Conservation (phyloP, 37 sponge, comb jelly and placozoan species). For the Theonella swinhoei region DNA sequence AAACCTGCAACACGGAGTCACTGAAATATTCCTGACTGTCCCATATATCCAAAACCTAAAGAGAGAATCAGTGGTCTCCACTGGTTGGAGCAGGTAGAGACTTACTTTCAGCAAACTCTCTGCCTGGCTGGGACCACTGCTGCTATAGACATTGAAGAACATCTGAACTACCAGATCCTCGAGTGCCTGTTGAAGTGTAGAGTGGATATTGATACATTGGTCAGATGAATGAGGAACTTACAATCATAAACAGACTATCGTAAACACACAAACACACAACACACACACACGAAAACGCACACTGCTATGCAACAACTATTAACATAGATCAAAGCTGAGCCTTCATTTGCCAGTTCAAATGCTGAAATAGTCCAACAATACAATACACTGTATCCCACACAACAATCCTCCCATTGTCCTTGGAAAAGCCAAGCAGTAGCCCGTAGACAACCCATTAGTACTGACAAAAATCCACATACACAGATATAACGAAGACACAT, state of each 20-base stretch:
- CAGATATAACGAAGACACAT: too few species aligned
- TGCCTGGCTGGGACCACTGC: constrained; percentile 29
- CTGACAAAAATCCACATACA: too few species aligned
- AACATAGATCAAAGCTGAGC: too few species aligned
- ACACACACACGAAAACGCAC: not conserved
- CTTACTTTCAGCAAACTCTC: constrained; percentile 69
- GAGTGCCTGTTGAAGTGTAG: constrained; percentile 57
- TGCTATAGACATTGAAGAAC: constrained; percentile 63
- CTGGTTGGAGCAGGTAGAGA: not conserved
- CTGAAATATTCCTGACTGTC: constrained; percentile 77
- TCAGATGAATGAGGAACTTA: not conserved
- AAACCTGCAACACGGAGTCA: constrained; percentile 48
- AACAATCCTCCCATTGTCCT: too few species aligned
- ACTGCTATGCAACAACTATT: not conserved
- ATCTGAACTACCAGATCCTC: constrained; percentile 74
- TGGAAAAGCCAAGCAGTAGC: too few species aligned
- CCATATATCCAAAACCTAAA: constrained; percentile 90
- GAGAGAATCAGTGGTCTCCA: not conserved
- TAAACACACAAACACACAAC: not conserved
- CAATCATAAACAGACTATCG: not conserved
- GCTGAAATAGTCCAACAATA: too few species aligned
- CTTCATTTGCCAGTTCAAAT: too few species aligned
- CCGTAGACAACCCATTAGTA: too few species aligned
- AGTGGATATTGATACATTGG: not conserved
- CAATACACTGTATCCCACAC: too few species aligned